Evolutionary conservation across 2,113 vertebrate species (phyloP), one percentile per base, ranked within the genome.

Genomic region (Myiopsitta monachus): DNA sequence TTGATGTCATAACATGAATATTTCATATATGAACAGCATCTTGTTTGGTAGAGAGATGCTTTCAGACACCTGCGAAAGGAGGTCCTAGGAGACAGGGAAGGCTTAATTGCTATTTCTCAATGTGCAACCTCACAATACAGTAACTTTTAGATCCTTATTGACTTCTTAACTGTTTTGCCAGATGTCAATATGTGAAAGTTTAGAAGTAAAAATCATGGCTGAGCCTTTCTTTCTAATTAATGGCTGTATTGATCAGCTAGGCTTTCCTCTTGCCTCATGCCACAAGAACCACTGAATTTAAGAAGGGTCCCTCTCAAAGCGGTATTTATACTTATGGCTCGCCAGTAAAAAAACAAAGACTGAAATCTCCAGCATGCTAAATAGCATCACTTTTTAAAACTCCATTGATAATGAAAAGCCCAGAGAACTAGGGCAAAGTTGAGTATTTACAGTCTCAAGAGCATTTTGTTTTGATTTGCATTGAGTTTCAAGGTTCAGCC

Each of bases 1-100:
- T 81, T 90, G 95, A 81, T 97, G 95, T 80, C 94, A 81, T 7
- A 87, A 51, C 69, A 90, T 96, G 94, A 97, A 95, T 96, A 95
- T 95, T 97, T 97, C 93, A 97, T 93, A 52, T 11, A 80, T 80
- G 89, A 95, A 43, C 87, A 88, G 92, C 85, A 70, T 61, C 93
- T 96, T 57, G 44, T 62, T 90, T 39, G 70, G 84, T 54, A 87
- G 73, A 0, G 6, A 95, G 82, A 51, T 54, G 49, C 90, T 80
- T 83, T 75, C 70, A 90, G 72, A 75, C 87, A 90, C 78, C 76
- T 28, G 11, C 1, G 4, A 91, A 80, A 89, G 89, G 69, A 81
- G 69, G 18, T 61, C 81, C 85, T 76, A 77, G 55, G 82, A 88
- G 91, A 46, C 31, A 54, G 59, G 64, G 44, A 22, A 90, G 18